Conservation (phyloP, 2,888 invertebrate species). For the Cerceris ruficornis region DNA sequence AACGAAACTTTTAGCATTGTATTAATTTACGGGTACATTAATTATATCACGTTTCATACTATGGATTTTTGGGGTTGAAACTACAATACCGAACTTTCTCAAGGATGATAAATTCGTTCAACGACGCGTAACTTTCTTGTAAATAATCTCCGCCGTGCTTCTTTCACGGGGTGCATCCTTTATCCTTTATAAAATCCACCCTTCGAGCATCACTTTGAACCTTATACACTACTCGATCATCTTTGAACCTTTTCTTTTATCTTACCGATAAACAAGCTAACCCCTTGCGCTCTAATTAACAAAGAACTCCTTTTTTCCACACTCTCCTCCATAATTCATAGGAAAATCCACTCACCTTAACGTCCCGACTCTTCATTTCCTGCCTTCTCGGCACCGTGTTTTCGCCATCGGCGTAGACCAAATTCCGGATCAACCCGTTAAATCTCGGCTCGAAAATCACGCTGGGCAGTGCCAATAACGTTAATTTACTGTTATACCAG, state of each 20-base stretch:
- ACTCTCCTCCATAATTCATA: not conserved
- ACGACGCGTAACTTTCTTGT: too few species aligned
- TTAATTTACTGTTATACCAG: constrained; percentile 94
- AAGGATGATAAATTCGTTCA: too few species aligned
- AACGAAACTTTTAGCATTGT: too few species aligned
- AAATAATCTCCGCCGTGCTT: too few species aligned
- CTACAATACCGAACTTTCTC: too few species aligned
- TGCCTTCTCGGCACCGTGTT: constrained; percentile 90
- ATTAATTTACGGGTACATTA: too few species aligned
- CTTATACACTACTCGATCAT: not conserved
- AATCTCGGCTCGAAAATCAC: constrained; percentile 97
- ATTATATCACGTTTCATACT: too few species aligned
- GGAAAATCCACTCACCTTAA: constrained; percentile 85
- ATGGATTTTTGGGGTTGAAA: too few species aligned
- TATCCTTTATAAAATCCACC: not conserved
- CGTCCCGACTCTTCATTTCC: constrained; percentile 92
- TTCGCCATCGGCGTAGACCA: constrained; percentile 94
- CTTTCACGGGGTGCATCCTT: not conserved
- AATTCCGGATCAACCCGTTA: constrained; percentile 94
- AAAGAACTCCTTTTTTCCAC: not conserved
- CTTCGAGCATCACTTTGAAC: not conserved
- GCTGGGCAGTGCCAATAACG: constrained; percentile 92
- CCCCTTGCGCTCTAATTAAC: not conserved
- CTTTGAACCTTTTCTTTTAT: constrained; percentile 1
- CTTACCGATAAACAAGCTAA: not conserved